Base-by-base conservation (phyloP, 2,797 vertebrate species). In the Tiaroga cobitis region DNA sequence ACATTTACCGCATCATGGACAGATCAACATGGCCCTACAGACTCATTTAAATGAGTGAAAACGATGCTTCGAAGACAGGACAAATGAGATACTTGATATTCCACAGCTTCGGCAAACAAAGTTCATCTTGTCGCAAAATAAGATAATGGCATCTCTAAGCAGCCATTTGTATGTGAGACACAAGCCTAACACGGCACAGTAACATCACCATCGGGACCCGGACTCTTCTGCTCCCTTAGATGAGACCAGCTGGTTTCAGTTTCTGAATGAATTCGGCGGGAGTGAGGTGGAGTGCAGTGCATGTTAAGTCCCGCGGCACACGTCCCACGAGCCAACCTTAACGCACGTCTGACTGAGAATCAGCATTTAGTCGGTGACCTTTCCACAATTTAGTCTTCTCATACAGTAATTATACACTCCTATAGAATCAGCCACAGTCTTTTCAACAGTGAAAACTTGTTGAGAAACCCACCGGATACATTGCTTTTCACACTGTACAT, bases 251-350 rank as follows among this genome's bases (percentile, higher is more conserved):
- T 43, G 65, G 26, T 73, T 72, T 75, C 9, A 65, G 49, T 26
- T 82, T 69, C n/a, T 34, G 3, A n/a, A 56, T 78, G 82, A 84
- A 26, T n/a, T 72, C 37, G 46, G 54, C 43, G 8, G 78, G 68
- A 73, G 29, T 74, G 59, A 83, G 54, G 32, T 19, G 8, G 59
- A 88, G 82, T 88, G 89, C 82, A 39, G 63, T 63, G 86, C 88
- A 90, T 90, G 86, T 70, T 88, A 89, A 88, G 61, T 81, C 49
- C 13, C 34, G 70, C 21, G 49, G 46, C 43, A n/a, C 61, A 15
- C 8, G 37, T 88, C 88, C 86, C 83, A 77, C 4, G 82, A 85
- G 88, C 43, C 61, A 46, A 24, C 10, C 77, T 46, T 43, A 63
- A 70, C 21, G 24, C 37, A 68, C 76, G 76, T 34, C 19, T n/a